Conservation (phyloP, 2,113 vertebrate genomes). For the Pseudorasbora parva region DNA sequence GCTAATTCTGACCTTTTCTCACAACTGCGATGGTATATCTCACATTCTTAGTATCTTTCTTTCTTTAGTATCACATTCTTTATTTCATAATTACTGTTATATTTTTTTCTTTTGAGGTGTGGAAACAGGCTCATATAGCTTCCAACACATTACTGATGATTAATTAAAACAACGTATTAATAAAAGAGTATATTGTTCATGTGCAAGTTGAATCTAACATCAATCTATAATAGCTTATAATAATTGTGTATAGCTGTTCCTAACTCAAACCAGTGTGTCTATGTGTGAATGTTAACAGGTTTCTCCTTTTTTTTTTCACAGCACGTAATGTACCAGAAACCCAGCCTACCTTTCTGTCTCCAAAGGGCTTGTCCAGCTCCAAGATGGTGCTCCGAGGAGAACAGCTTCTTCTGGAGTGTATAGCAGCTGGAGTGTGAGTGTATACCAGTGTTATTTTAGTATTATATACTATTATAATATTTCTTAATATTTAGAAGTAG, state of each 20-base stretch:
- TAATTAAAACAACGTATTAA: too few species aligned
- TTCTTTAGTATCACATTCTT: too few species aligned
- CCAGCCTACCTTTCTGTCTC: conserved; percentile 90
- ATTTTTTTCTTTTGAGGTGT: too few species aligned
- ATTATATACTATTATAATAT: background rate
- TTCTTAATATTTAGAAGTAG: background rate
- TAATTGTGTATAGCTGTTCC: background rate
- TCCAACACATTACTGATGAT: too few species aligned
- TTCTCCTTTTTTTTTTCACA: conserved; percentile 64
- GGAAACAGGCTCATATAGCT: too few species aligned
- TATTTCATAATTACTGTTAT: too few species aligned
- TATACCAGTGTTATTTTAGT: background rate
- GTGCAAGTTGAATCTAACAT: background rate
- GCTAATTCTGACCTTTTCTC: background rate
- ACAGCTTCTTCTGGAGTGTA: conserved; percentile 92
- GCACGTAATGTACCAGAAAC: conserved; percentile 87
- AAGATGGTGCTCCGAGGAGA: conserved; percentile 93
- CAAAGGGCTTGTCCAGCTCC: conserved; percentile 84
- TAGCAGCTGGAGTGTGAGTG: conserved; percentile 93
- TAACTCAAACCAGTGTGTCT: background rate
- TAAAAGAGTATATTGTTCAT: too few species aligned
- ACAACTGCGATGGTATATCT: background rate
- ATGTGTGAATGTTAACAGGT: background rate
- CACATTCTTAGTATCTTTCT: too few species aligned
- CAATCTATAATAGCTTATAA: background rate